phyloP scores from a whole-genome alignment of 2,797 vertebrate species.

The Eptatretus atami region DNA sequence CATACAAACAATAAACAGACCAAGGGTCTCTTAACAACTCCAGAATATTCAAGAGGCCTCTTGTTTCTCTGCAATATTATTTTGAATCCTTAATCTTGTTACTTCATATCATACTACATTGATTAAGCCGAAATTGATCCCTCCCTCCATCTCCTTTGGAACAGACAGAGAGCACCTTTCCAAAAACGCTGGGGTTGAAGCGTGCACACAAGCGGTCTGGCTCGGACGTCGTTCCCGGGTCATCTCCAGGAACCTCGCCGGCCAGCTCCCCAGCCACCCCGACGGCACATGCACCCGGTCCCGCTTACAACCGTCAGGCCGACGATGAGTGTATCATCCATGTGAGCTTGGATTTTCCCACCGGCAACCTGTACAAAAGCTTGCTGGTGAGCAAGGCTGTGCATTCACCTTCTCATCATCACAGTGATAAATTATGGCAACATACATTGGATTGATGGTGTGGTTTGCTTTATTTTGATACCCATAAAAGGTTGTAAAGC shows the following conservation, averaged over 20 bases:
- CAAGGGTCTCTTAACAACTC: slow-evolving; percentile 13
- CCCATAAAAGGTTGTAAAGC: too few species aligned
- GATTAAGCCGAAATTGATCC: too few species aligned
- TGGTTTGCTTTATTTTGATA: too few species aligned
- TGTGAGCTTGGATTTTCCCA: slow-evolving; percentile 25
- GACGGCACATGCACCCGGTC: slow-evolving; percentile 22
- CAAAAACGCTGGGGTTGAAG: background rate
- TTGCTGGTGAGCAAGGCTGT: slow-evolving; percentile 25
- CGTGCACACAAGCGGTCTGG: slow-evolving; percentile 9
- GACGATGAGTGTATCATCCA: slow-evolving; percentile 29
- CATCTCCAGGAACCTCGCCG: slow-evolving; percentile 12
- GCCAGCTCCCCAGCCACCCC: slow-evolving; percentile 17
- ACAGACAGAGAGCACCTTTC: too few species aligned
- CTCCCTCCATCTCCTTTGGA: too few species aligned
- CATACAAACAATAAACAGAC: slow-evolving; percentile 8
- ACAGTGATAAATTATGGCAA: too few species aligned
- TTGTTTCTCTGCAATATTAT: too few species aligned
- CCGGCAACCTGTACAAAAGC: slow-evolving; percentile 45
- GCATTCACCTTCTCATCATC: too few species aligned
- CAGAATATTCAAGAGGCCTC: too few species aligned
- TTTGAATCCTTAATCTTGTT: too few species aligned
- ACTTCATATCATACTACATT: too few species aligned
- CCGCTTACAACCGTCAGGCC: slow-evolving; percentile 19
- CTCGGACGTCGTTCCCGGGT: slow-evolving; percentile 10
- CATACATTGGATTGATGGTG: too few species aligned